phyloP scores from a whole-genome alignment of 2,113 vertebrate species.

The Odocoileus virginianus region DNA sequence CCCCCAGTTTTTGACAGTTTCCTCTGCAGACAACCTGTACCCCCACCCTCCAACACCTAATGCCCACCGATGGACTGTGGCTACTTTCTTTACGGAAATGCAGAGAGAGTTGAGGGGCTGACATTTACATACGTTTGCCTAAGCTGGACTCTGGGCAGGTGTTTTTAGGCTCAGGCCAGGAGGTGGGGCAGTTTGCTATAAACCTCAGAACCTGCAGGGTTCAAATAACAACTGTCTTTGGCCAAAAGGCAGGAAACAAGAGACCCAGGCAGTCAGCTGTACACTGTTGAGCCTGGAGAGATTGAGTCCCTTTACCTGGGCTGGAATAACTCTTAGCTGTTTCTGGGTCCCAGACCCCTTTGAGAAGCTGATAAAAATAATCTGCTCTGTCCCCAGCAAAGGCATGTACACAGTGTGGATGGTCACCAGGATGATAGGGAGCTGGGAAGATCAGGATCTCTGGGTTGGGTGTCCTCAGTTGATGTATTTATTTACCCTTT shows the following conservation, averaged over 20 bases:
- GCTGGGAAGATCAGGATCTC: background rate
- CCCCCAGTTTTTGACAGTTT: background rate
- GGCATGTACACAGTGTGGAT: background rate
- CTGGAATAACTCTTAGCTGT: background rate
- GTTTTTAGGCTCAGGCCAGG: background rate
- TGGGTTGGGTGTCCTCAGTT: background rate
- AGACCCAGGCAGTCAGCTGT: background rate
- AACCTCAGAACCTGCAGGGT: background rate
- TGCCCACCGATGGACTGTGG: background rate
- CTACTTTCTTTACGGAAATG: background rate
- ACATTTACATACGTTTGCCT: constrained; percentile 29
- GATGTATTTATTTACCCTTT: background rate
- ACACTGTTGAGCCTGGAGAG: background rate
- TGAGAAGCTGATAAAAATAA: constrained; percentile 7
- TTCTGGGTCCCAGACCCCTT: background rate
- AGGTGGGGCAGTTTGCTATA: background rate
- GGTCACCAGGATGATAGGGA: background rate
- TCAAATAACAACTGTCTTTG: background rate
- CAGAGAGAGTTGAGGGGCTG: background rate
- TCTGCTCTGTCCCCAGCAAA: background rate
- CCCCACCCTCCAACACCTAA: background rate
- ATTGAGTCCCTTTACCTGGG: background rate
- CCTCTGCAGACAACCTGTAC: background rate
- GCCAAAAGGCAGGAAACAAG: background rate
- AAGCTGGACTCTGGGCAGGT: background rate